These are phyloP conservation scores for Arenaria interpres DNA, from an alignment of 2,113 vertebrate species.

Conservation along the genomic window DNA sequence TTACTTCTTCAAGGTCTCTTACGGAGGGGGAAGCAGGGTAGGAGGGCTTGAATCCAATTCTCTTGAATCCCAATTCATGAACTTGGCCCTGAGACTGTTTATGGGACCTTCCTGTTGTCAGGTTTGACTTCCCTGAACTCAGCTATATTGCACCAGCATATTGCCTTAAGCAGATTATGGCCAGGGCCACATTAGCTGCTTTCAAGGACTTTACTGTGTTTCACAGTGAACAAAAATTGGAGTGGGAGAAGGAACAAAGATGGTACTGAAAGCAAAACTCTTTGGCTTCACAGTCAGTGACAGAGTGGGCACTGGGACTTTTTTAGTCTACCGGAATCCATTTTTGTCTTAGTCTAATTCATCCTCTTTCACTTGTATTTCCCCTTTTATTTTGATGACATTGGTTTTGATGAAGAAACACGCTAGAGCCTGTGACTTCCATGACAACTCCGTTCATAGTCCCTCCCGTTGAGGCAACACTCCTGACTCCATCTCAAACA, in stretches of 20 bases:
- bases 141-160: neutral
- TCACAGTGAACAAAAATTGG: neutral
- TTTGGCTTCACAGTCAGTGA: neutral
- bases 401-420: constrained; percentile 20
- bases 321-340: neutral
- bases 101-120: constrained; percentile 14
- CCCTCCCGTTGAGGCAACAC: neutral
- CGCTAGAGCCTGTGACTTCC: neutral
- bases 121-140: constrained; percentile 5
- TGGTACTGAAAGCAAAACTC: neutral
- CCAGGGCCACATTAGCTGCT: neutral
- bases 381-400: neutral
- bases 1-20: constrained; percentile 15
- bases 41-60: neutral
- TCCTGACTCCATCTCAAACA: neutral
- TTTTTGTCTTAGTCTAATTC: constrained; percentile 1
- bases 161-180: neutral
- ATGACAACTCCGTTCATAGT: neutral
- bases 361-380: constrained; percentile 6
- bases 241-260: neutral
- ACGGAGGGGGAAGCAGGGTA: neutral
- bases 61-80: neutral
- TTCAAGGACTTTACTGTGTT: neutral
- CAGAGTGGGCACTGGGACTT: neutral
- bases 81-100: constrained; percentile 2